Conservation (phyloP, 1,140 invertebrate genomes). For the Drosophila guanche region DNA sequence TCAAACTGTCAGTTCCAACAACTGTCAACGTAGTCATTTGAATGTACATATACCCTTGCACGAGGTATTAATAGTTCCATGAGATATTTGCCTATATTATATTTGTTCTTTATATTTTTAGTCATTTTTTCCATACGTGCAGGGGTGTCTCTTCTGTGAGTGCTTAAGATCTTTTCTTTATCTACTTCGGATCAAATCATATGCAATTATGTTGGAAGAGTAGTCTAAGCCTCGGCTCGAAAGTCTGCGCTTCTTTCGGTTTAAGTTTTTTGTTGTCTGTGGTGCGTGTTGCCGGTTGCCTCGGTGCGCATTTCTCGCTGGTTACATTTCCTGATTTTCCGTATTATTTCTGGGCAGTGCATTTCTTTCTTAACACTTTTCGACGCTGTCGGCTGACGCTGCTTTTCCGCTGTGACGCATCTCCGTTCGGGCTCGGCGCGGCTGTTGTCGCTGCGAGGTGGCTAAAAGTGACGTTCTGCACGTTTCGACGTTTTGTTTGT, state of each 20-base stretch:
- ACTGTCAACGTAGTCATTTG: constrained; percentile 52
- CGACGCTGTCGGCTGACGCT: constrained; percentile 3
- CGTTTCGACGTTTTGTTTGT: constrained; percentile 63
- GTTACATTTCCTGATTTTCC: constrained; percentile 69
- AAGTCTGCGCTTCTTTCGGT: too few relatives aligned
- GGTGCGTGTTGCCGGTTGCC: constrained; percentile 53
- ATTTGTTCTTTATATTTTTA: too few relatives aligned
- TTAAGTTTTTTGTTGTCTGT: constrained; percentile 21
- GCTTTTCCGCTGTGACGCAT: constrained; percentile 70
- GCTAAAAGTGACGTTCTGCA: constrained; percentile 68
- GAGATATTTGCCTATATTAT: constrained; percentile 3
- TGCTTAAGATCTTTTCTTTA: too few relatives aligned
- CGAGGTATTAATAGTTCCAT: too few relatives aligned
- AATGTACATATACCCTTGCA: too few relatives aligned
- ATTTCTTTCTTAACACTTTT: constrained; percentile 48
- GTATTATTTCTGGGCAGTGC: constrained; percentile 25
- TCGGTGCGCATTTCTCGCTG: constrained; percentile 59
- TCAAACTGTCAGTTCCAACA: constrained; percentile 71
- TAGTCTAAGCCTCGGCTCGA: too few relatives aligned
- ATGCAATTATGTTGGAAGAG: too few relatives aligned
- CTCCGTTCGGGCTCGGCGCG: constrained; percentile 18
- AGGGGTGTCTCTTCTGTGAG: too few relatives aligned
- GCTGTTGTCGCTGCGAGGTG: constrained; percentile 8
- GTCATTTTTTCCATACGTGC: too few relatives aligned
- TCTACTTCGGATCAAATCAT: too few relatives aligned